phyloP scores from a whole-genome alignment of 2,113 vertebrate species.

The Jacana jacana region DNA sequence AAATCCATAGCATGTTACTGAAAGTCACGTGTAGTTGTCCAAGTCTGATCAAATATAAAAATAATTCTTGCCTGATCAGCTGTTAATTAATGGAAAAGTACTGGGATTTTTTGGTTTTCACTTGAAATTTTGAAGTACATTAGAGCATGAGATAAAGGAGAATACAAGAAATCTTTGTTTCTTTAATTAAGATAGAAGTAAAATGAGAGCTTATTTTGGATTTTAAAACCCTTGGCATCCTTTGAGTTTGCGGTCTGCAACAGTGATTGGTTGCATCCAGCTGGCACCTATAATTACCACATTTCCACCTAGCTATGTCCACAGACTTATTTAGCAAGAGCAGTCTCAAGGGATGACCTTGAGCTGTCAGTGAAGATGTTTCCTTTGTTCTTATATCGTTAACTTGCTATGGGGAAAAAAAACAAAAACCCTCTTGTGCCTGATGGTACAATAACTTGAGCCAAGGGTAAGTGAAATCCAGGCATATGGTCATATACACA shows the following conservation, averaged over 20 bases:
- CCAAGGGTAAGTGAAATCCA: neutral
- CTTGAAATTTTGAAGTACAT: neutral
- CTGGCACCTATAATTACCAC: neutral
- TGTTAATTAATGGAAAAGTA: neutral
- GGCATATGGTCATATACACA: neutral
- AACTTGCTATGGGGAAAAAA: neutral
- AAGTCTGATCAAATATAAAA: slow-evolving; percentile 42
- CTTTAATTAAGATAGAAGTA: slow-evolving; percentile 7
- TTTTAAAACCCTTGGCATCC: neutral
- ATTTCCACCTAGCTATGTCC: neutral
- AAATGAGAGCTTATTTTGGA: neutral
- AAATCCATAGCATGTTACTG: slow-evolving; percentile 50
- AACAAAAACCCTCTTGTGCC: neutral
- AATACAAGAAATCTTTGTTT: neutral
- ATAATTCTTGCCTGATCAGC: slow-evolving; percentile 5
- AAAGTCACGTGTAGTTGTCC: slow-evolving; percentile 36
- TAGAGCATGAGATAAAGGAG: neutral
- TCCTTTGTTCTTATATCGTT: neutral
- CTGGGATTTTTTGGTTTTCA: neutral
- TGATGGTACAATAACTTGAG: neutral
- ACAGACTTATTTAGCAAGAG: neutral
- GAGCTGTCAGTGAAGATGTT: neutral
- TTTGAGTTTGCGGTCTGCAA: neutral
- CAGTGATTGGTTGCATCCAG: neutral
- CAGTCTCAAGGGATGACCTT: neutral